These are phyloP conservation scores for Allobates femoralis DNA, from an alignment of 2,797 vertebrate genomes.

Conservation along the genomic window DNA sequence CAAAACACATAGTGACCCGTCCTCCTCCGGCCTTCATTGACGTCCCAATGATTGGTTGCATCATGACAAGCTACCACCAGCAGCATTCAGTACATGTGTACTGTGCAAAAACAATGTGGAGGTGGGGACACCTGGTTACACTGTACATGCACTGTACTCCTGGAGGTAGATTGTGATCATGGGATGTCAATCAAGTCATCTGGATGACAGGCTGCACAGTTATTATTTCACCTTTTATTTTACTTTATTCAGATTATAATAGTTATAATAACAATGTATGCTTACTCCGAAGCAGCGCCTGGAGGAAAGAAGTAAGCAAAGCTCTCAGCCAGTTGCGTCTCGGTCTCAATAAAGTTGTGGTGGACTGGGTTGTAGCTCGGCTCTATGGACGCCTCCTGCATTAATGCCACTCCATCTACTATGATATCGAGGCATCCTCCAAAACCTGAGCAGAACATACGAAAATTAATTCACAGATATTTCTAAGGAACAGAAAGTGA, in stretches of 20 bases:
- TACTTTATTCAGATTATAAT: background rate
- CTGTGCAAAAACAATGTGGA: too few relatives aligned
- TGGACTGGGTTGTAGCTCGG: slow-evolving; percentile 77
- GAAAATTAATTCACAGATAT: background rate
- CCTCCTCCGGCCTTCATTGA: too few relatives aligned
- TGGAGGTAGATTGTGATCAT: too few relatives aligned
- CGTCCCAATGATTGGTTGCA: too few relatives aligned
- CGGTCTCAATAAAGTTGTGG: slow-evolving; percentile 81
- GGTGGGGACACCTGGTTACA: too few relatives aligned
- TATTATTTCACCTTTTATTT: background rate
- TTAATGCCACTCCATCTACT: slow-evolving; percentile 79
- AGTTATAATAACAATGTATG: background rate
- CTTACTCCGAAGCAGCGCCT: slow-evolving; percentile 86
- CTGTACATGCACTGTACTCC: too few relatives aligned
- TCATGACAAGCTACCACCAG: too few relatives aligned
- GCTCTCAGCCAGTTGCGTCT: slow-evolving; percentile 81
- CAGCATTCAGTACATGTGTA: too few relatives aligned
- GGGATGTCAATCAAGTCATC: too few relatives aligned
- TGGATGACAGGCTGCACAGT: too few relatives aligned
- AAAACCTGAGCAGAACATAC: slow-evolving; percentile 74
- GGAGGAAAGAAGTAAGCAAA: slow-evolving; percentile 87
- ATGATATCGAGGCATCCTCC: slow-evolving; percentile 85
- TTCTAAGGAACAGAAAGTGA: background rate
- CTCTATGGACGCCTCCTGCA: slow-evolving; percentile 78
- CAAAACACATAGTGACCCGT: too few relatives aligned